Evolutionary conservation across 2,888 invertebrate genomes (phyloP).

Genomic region (Neuroscelio doddi): DNA sequence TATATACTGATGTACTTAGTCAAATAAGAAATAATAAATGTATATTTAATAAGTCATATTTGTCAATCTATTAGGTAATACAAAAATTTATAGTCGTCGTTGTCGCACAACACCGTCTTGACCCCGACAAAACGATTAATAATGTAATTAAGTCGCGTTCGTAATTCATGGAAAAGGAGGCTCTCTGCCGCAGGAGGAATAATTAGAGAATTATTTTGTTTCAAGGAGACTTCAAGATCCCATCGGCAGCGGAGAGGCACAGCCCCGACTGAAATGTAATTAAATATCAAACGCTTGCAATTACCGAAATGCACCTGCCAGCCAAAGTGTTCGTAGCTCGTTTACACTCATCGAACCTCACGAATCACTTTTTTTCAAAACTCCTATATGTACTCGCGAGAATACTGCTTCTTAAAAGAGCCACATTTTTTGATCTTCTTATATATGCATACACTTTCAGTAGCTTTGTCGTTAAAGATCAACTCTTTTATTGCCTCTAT

Average conservation of each 20-base stretch:
- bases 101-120: conserved; percentile 26
- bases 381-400: too few species aligned
- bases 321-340: conserved; percentile 4
- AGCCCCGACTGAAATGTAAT: conserved; percentile 60
- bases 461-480: too few species aligned
- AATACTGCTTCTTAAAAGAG: too few species aligned
- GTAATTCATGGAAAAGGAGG: conserved; percentile 24
- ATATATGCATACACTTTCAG: too few species aligned
- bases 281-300: conserved; percentile 68
- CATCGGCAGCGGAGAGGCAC: conserved; percentile 47
- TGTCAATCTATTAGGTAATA: too few species aligned
- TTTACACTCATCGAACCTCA: conserved; percentile 17
- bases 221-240: conserved; percentile 57
- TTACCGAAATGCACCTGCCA: conserved; percentile 60
- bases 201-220: conserved; percentile 66
- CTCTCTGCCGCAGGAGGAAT: conserved; percentile 50
- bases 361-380: too few species aligned
- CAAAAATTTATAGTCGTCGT: too few species aligned
- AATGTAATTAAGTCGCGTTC: conserved; percentile 41
- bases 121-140: conserved; percentile 43
- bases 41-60: too few species aligned
- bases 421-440: too few species aligned
- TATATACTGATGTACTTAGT: too few species aligned
- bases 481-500: too few species aligned
- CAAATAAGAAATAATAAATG: too few species aligned